Base-by-base conservation (phyloP, 1,140 invertebrate species). In the Tenebrio molitor region DNA sequence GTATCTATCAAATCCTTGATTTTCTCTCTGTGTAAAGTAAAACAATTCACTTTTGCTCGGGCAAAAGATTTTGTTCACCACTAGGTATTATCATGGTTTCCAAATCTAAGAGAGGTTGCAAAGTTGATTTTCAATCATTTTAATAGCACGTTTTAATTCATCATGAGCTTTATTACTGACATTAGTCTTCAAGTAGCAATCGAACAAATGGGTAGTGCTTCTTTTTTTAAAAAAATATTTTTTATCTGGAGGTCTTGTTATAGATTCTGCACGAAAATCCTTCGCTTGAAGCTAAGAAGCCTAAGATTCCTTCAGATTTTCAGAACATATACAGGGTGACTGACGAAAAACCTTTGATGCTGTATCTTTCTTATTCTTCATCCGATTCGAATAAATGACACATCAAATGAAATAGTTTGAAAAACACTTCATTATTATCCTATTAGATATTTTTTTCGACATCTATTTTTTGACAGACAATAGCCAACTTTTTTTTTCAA, bases 281-380 rank as follows among this genome's bases (percentile, higher is more conserved):
- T 41, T 17, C 5, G 15, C 14, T 34, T 65, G 33, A 3, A 65
- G 21, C 62, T 34, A 65, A 23, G 39, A 65, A 39, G 62, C 62
- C 62, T 34, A 65, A 21, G 21, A 41, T 16, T 65, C 62, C 12
- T 41, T 41, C 10, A 39, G n/a, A 65, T 42, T 19, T 14, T 65
- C 33, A n/a, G n/a, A n/a, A n/a, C n/a, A n/a, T n/a, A n/a, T n/a
- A n/a, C n/a, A n/a, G n/a, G n/a, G n/a, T n/a, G n/a, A n/a, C n/a
- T n/a, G n/a, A n/a, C n/a, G n/a, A n/a, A n/a, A n/a, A n/a, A n/a
- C n/a, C n/a, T n/a, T n/a, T n/a, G n/a, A n/a, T n/a, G n/a, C n/a
- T n/a, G n/a, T n/a, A n/a, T n/a, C n/a, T n/a, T n/a, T n/a, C n/a
- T n/a, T n/a, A n/a, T n/a, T n/a, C n/a, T n/a, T n/a, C n/a, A n/a